Evolutionary conservation across 2,113 vertebrate genomes (phyloP), one percentile per base, ranked within the genome.

Genomic region (Leptodactylus fuscus): DNA sequence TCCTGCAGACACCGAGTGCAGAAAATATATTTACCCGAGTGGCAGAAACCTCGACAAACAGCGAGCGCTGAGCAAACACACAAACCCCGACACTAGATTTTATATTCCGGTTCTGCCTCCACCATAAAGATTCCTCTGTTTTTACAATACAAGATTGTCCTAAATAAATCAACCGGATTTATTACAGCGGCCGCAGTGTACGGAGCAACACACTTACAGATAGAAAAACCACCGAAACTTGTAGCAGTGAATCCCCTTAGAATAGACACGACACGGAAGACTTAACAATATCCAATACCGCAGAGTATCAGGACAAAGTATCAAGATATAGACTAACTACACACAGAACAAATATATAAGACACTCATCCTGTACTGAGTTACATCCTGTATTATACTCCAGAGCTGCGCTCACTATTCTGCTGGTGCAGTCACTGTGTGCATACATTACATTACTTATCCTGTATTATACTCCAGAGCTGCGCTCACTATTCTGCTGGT

Each of bases 1-100:
- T 82, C 62, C 51, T 53, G 62, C 46, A 70, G 81, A 53, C 48
- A 53, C 22, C n/a, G n/a, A 32, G 20, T 20, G 51, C 5, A 60
- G 70, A 41, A 75, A 78, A 78, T 77, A 58, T 24, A 78, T 38
- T 36, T 58, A n/a, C 49, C 76, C 32, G 51, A 29, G 53, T 60
- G 69, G 36, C 51, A 34, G 5, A 46, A 29, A 36, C n/a, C 6
- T 27, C 38, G 38, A 53, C 46, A 82, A 75, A 48, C 71, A 75
- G 71, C 13, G 48, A 36, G 51, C 20, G 51, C 22, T 9, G 69
- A 16, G 53, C 70, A 74, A 83, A 60, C 70, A 75, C 36, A 32
- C 51, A 11, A 16, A 83, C n/a, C 46, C 49, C 49, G 8, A 32
- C 20, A 44, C 29, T 20, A 18, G n/a, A 41, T n/a, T 75, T 4